Evolutionary conservation across 1,140 invertebrate genomes (phyloP).

Genomic region (Drosophila suzukii): DNA sequence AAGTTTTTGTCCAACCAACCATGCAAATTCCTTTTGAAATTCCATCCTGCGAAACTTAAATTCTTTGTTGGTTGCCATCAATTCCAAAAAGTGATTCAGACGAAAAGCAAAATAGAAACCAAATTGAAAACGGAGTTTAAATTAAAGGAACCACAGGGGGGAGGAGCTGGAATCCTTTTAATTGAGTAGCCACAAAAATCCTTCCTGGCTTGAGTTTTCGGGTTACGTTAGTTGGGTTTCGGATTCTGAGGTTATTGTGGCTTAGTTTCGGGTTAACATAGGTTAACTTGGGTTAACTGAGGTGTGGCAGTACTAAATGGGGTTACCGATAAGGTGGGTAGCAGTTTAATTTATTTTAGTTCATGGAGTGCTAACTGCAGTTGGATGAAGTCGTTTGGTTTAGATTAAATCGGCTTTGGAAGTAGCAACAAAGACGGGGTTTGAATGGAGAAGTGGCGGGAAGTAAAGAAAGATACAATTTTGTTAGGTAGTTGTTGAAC

Average conservation of each 20-base stretch:
- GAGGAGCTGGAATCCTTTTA: conserved; percentile 18
- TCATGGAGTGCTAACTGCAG: conserved; percentile 11
- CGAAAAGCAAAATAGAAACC: background rate
- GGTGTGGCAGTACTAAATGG: background rate
- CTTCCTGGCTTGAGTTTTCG: conserved; percentile 6
- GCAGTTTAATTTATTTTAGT: background rate
- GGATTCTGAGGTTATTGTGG: conserved; percentile 12
- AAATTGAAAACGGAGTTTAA: conserved; percentile 24
- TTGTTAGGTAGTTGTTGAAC: too few relatives aligned
- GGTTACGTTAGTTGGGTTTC: background rate
- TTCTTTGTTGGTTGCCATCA: conserved; percentile 43
- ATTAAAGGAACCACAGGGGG: conserved; percentile 8
- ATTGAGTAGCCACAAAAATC: conserved; percentile 21
- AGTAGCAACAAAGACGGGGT: too few relatives aligned
- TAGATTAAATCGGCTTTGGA: background rate
- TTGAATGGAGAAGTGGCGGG: too few relatives aligned
- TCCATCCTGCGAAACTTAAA: conserved; percentile 31
- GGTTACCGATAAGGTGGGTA: conserved; percentile 4
- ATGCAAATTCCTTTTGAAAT: conserved; percentile 43
- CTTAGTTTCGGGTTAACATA: conserved; percentile 24
- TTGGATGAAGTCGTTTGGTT: conserved; percentile 1
- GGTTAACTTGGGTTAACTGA: conserved; percentile 7
- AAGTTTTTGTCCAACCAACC: conserved; percentile 16
- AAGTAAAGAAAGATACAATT: too few relatives aligned
- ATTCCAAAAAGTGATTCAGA: conserved; percentile 28